A percentile compares a stretch with the other conserved stretches of the same genome.
These are phyloP conservation scores for Podarcis siculus DNA, from an alignment of 2,797 vertebrate genomes.

Conservation along the genomic window DNA sequence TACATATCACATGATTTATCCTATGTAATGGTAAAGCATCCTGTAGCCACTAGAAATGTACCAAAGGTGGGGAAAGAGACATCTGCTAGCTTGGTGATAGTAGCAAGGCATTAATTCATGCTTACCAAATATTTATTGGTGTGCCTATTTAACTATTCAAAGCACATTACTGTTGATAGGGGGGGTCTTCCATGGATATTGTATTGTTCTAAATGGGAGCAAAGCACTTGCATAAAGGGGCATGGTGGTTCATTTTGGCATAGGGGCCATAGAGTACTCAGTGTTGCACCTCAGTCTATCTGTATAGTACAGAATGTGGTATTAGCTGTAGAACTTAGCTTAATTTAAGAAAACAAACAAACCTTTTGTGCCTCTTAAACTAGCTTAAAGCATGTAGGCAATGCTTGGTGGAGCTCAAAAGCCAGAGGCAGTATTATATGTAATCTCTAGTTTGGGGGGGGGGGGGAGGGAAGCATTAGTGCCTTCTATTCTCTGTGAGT, in stretches of 20 bases:
- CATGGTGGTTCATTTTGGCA: neutral
- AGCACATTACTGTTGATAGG: neutral
- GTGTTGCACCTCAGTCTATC: neutral
- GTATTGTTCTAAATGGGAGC: too few species aligned
- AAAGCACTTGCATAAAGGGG: neutral
- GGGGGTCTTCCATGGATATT: neutral
- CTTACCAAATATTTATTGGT: neutral
- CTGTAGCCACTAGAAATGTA: neutral
- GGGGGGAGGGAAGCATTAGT: neutral
- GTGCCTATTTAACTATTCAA: neutral
- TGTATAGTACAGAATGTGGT: neutral
- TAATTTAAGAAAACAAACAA: neutral
- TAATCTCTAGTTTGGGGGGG: neutral
- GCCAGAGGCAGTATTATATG: neutral
- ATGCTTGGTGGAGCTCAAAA: neutral
- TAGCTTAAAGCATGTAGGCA: neutral
- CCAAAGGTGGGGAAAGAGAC: neutral
- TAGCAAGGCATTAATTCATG: neutral
- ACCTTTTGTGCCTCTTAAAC: neutral
- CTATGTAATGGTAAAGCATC: neutral
- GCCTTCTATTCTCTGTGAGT: neutral
- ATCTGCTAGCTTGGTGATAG: neutral
- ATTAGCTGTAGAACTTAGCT: neutral
- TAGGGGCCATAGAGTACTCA: neutral
- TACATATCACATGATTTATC: neutral